A percentile compares a stretch with the other conserved stretches of the same genome.
Evolutionary conservation across 2,113 vertebrate genomes (phyloP).

Genomic region (Potamarius usumacintae): DNA sequence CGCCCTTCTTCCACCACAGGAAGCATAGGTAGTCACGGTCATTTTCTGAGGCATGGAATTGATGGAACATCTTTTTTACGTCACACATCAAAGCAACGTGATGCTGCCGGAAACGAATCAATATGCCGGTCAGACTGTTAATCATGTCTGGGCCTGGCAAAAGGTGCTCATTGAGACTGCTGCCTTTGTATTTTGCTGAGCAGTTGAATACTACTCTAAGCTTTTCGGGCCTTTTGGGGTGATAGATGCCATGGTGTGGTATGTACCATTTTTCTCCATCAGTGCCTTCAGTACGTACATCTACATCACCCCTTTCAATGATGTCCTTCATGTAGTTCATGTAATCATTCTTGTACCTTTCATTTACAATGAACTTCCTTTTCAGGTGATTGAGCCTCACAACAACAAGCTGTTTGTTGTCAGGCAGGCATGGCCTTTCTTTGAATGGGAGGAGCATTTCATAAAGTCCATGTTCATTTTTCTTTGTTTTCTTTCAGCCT

Average conservation of each 20-base stretch:
- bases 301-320: constrained; percentile 32
- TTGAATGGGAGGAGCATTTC: neutral
- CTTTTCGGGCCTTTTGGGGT: constrained; percentile 6
- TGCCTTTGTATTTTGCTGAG: constrained; percentile 21
- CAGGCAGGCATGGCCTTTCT: constrained; percentile 25
- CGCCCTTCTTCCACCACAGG: constrained; percentile 18
- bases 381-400: constrained; percentile 22
- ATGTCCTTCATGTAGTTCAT: constrained; percentile 33
- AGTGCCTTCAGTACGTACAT: neutral
- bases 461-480: too few species aligned
- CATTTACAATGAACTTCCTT: constrained; percentile 10
- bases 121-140: constrained; percentile 20
- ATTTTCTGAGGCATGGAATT: constrained; percentile 17
- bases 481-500: too few species aligned
- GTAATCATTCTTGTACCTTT: constrained; percentile 27
- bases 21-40: constrained; percentile 12
- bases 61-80: constrained; percentile 35
- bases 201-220: constrained; percentile 23
- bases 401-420: constrained; percentile 23
- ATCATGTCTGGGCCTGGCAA: constrained; percentile 16
- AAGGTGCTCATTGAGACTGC: constrained; percentile 38
- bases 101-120: constrained; percentile 33
- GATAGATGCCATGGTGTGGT: constrained; percentile 19
- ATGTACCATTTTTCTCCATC: constrained; percentile 17
- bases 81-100: constrained; percentile 36